Conservation (phyloP, 2,888 invertebrate species). For the Poecilus cupreus region DNA sequence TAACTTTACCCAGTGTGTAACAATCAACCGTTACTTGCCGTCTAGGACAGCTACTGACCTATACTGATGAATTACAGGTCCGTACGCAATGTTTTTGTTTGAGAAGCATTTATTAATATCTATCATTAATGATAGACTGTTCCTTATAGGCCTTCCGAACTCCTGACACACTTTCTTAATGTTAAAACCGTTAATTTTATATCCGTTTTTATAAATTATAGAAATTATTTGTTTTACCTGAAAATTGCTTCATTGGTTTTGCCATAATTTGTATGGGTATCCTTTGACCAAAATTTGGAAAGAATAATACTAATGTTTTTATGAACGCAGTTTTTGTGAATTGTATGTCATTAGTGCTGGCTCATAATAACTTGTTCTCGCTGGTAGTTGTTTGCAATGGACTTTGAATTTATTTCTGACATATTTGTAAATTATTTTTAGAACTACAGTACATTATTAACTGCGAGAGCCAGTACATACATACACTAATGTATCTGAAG, state of each 20-base stretch:
- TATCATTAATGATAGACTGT: slow-evolving; percentile 19
- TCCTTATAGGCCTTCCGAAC: slow-evolving; percentile 10
- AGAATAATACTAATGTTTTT: neutral
- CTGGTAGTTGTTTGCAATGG: neutral
- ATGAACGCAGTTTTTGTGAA: neutral
- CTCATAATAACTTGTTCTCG: neutral
- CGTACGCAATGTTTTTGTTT: slow-evolving; percentile 35
- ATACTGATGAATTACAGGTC: slow-evolving; percentile 56
- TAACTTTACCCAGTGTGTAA: slow-evolving; percentile 40
- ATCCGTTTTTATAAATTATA: slow-evolving; percentile 47
- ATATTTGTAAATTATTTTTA: too few species aligned
- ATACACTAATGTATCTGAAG: too few species aligned
- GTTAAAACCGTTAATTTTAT: slow-evolving; percentile 50
- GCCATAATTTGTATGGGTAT: neutral
- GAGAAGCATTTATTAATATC: slow-evolving; percentile 2
- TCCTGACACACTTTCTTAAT: slow-evolving; percentile 40
- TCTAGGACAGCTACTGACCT: slow-evolving; percentile 59
- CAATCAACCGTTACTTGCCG: slow-evolving; percentile 54
- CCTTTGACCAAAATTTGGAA: neutral
- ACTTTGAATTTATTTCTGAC: neutral
- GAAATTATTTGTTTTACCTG: neutral
- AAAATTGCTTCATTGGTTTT: neutral
- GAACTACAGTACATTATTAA: too few species aligned
- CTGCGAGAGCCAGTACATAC: too few species aligned
- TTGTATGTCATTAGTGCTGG: neutral